Percentiles rank a stretch among this genome's conserved stretches.
phyloP scores from a whole-genome alignment of 1,140 invertebrate genomes.

The Lepidurus couesii region DNA sequence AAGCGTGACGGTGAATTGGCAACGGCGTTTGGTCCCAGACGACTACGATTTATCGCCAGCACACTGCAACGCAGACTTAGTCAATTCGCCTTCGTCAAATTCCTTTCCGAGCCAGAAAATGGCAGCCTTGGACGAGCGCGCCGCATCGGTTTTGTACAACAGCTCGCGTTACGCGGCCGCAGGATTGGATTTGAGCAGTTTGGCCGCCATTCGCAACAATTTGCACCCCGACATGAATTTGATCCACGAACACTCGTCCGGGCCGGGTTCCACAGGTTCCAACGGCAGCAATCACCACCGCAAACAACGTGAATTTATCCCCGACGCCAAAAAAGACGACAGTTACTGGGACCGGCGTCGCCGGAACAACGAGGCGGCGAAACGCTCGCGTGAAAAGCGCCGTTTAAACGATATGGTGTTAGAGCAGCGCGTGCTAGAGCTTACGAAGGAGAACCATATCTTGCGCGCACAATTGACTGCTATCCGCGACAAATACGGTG shows the following conservation, averaged over 20 bases:
- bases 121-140: not conserved
- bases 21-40: not conserved
- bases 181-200: not conserved
- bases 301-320: conserved; percentile 93
- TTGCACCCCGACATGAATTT: not conserved
- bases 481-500: conserved; percentile 88
- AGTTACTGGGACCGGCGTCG: conserved; percentile 93
- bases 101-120: not conserved
- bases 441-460: conserved; percentile 90
- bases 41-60: not conserved
- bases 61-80: not conserved
- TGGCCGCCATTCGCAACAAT: not conserved
- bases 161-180: not conserved
- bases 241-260: not conserved
- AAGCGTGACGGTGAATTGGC: conserved; percentile 9
- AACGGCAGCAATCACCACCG: conserved; percentile 52
- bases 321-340: conserved; percentile 93
- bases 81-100: not conserved
- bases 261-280: not conserved
- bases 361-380: conserved; percentile 93
- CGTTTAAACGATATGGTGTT: conserved; percentile 95
- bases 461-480: conserved; percentile 85
- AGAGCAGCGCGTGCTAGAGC: conserved; percentile 84
- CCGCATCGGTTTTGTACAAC: not conserved
- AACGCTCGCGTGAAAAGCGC: conserved; percentile 87